Base-by-base conservation (phyloP, 2,113 vertebrate genomes). In the Zosterops japonicus region DNA sequence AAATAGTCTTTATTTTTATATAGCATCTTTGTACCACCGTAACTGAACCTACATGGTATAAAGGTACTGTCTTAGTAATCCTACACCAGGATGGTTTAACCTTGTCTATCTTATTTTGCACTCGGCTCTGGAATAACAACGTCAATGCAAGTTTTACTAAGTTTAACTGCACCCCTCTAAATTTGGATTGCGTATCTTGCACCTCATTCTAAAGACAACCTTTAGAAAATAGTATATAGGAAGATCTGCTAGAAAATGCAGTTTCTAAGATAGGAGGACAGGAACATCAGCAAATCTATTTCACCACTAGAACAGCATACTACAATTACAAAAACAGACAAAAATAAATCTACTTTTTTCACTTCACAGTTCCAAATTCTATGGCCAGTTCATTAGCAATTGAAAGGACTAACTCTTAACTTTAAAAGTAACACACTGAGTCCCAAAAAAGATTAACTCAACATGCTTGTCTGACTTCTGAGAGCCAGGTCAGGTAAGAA, bases 11-110 rank as follows among this genome's bases (percentile, higher is more conserved):
- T 53, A 78, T 23, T 81, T 71, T 20, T 24, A 74, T 14, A 56
- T 5, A 59, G 9, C 22, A 47, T 21, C 25, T 75, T 56, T 0
- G 0, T 33, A 56, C 3, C 12, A 52, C 5, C 47, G 33, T 47
- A 69, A 65, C 19, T 59, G 44, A 85, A 78, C 11, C 5, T 18
- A 67, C 8, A 24, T 6, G 5, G 12, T 49, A 7, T 44, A 29
- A 21, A 75, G 28, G 11, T 22, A 71, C 17, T 70, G 47, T n/a
- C 21, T 63, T 14, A 67, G 46, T 31, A 60, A 71, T 42, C 23
- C 24, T 35, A 14, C 6, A 25, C 3, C 11, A 44, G 0, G 5
- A 65, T 41, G 56, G 15, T 35, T 88, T 67, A 71, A 63, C 6
- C 11, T n/a, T 63, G 20, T 22, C 57, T 46, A 33, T 42, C 17